Conservation (phyloP, 1,140 invertebrate species). For the Heliconius melpomene region DNA sequence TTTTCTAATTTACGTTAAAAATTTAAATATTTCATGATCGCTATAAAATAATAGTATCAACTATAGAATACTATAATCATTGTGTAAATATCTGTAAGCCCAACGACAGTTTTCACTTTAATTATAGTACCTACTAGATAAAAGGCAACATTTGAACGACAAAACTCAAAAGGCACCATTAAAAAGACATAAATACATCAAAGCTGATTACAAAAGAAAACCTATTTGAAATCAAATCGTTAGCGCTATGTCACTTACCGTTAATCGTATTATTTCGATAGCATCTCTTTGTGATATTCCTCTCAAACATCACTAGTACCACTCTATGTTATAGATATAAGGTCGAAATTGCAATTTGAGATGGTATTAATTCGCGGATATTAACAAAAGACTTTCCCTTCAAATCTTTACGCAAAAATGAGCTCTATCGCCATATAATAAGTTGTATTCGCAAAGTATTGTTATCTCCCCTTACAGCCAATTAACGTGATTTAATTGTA, state of each 20-base stretch:
- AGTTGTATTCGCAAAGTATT: constrained; percentile 36
- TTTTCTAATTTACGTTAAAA: not conserved
- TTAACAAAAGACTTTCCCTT: constrained; percentile 51
- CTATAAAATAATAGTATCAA: not conserved
- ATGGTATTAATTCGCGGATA: constrained; percentile 54
- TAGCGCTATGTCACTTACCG: constrained; percentile 70
- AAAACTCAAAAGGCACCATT: constrained; percentile 38
- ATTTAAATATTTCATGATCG: not conserved
- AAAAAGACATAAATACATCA: constrained; percentile 52
- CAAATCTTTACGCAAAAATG: constrained; percentile 42
- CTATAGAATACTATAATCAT: not conserved
- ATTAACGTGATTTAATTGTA: constrained; percentile 77
- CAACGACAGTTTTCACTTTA: not conserved
- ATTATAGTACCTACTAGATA: not conserved
- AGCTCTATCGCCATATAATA: constrained; percentile 43
- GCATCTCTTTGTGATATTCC: constrained; percentile 68
- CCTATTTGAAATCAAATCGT: constrained; percentile 65
- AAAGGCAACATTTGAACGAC: constrained; percentile 3
- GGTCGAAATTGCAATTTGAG: constrained; percentile 36
- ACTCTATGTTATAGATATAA: constrained; percentile 41
- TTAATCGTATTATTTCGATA: constrained; percentile 73
- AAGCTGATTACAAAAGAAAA: constrained; percentile 51
- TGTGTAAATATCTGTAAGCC: not conserved
- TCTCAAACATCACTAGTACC: constrained; percentile 27
- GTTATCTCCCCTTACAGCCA: constrained; percentile 56